Base-by-base conservation (phyloP, 2,888 invertebrate species). In the Sesamia inferens region DNA sequence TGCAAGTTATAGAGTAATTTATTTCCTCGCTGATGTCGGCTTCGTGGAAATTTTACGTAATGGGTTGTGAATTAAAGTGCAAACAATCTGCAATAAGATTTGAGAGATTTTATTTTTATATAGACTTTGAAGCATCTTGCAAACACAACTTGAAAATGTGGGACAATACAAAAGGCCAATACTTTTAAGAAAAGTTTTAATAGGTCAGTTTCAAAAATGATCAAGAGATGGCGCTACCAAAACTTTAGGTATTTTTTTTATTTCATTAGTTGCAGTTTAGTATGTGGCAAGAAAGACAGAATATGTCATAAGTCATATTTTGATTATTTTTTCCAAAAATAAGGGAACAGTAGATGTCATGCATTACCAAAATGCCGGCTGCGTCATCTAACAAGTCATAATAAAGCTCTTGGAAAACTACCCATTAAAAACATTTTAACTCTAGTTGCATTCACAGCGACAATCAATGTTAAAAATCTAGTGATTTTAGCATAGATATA, bases 1-100 rank as follows among this genome's bases (percentile, higher is more conserved):
- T 39, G 47, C 16, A 71, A 80, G 65, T 80, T 71, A 62, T 47
- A 42, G 68, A 61, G 47, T 62, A 55, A 74, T 83, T 73, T 74
- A 71, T 79, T 61, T 66, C 44, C 44, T 42, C 31, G 4, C 44
- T 73, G 47, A 70, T 71, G 62, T 58, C 6, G 5, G 7, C 16
- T 54, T 59, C 24, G 42, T 22, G 31, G 31, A 47, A 42, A 61
- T 42, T 24, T 76, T 51, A 57, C 39, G 14, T 22, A 51, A 51
- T 8, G 2, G 10, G 31, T 19, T 58, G 58, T 31, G 19, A 58
- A 58, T 58, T 31, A 58, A 39, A 39, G 5, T 24, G 42, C 5
- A 42, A 19, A n/a, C 16, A 55, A 24, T 44, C 5, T 19, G 22
- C 1, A 24, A 55, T 11, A 22, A 2, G 14, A 22, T 54, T 51